Evolutionary conservation across 2,888 invertebrate species (phyloP).

Genomic region (Molorchus minor): DNA sequence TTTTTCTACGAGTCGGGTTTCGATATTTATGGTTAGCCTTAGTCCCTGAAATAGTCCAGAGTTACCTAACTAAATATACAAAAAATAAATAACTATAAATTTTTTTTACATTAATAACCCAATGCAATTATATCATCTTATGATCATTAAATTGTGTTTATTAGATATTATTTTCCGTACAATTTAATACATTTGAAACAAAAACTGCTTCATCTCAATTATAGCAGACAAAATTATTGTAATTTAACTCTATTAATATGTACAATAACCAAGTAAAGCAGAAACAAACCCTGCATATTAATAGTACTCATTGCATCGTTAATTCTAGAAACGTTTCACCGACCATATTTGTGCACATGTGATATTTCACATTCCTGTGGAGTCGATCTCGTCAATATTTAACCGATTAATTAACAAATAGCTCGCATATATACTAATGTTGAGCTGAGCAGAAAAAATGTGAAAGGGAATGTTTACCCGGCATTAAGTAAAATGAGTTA

Average conservation of each 20-base stretch:
- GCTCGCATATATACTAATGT: background rate
- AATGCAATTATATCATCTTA: too few relatives aligned
- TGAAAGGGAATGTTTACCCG: conserved; percentile 13
- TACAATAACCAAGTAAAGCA: conserved; percentile 48
- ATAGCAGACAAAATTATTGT: conserved; percentile 38
- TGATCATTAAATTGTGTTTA: too few relatives aligned
- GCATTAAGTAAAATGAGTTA: conserved; percentile 59
- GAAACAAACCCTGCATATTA: conserved; percentile 47
- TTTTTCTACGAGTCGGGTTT: too few relatives aligned
- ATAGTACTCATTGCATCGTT: conserved; percentile 39
- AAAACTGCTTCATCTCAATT: conserved; percentile 36
- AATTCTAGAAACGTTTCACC: conserved; percentile 40
- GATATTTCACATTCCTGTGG: conserved; percentile 38
- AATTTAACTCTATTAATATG: conserved; percentile 45
- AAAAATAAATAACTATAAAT: too few relatives aligned
- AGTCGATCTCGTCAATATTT: conserved; percentile 21
- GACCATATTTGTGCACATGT: conserved; percentile 40
- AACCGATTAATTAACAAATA: conserved; percentile 3
- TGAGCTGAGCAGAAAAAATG: conserved; percentile 1
- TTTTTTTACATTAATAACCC: too few relatives aligned
- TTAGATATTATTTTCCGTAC: too few relatives aligned
- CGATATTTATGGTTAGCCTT: too few relatives aligned
- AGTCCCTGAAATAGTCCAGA: too few relatives aligned
- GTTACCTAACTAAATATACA: too few relatives aligned
- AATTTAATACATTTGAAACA: too few relatives aligned